These are phyloP conservation scores for Serilophus lunatus DNA, from an alignment of 2,113 vertebrate genomes.

Conservation along the genomic window DNA sequence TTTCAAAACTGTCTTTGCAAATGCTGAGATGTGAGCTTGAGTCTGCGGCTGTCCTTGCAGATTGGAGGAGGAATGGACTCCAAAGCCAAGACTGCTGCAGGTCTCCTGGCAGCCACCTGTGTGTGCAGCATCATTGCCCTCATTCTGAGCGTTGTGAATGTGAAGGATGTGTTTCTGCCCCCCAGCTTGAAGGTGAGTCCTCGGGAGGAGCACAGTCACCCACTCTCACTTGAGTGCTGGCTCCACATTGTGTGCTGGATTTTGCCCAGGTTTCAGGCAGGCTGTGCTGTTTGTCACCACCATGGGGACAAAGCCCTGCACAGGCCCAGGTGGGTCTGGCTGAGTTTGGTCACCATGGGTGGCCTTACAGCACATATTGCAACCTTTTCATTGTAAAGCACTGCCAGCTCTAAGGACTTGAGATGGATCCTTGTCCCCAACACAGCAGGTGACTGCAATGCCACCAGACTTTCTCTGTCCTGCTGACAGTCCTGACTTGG, in stretches of 20 bases:
- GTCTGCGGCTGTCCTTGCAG: conserved; percentile 19
- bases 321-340: conserved; percentile 77
- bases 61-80: conserved; percentile 28
- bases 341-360: conserved; percentile 63
- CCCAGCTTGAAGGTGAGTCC: conserved; percentile 53
- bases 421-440: background rate
- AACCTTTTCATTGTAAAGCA: background rate
- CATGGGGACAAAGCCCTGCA: fast-evolving
- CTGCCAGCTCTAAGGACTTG: background rate
- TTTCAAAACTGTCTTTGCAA: background rate
- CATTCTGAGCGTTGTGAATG: conserved; percentile 23
- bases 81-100: background rate
- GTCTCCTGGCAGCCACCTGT: conserved; percentile 16
- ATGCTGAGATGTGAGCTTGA: background rate
- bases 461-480: background rate
- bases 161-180: conserved; percentile 24
- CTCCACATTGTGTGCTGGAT: background rate
- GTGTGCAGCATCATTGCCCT: conserved; percentile 47
- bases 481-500: background rate
- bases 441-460: background rate
- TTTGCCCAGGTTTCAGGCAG: background rate
- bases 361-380: background rate
- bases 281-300: background rate
- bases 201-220: background rate
- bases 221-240: fast-evolving